Base-by-base conservation (phyloP, 2,113 vertebrate species). In the Lophius piscatorius region DNA sequence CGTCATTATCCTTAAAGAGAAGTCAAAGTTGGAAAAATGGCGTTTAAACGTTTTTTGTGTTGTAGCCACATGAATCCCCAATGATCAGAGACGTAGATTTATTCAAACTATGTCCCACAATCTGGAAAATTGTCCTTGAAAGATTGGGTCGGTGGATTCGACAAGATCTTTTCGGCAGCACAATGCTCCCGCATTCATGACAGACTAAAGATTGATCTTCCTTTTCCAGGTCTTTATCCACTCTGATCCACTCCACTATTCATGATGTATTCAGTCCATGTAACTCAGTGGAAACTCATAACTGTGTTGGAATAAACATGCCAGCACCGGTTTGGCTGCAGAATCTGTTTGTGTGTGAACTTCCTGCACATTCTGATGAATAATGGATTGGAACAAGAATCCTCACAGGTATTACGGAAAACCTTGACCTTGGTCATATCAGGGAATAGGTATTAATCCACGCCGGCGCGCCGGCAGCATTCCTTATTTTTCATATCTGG, bases 351-450 rank as follows among this genome's bases (percentile, higher is more conserved):
- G 14, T 58, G 41, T 64, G 36, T 58, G 11, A 23, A 46, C 44
- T 60, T 62, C 28, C 18, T 71, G 14, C 24, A 24, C 35, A 59
- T 51, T 75, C 20, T 64, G 17, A 81, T 82, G 51, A 87, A 85
- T 83, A 77, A 85, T 82, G 58, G 41, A 81, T 70, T 51, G 40
- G 16, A 42, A 77, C 36, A 69, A 51, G 35, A 77, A 54, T 64
- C 57, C 51, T 60, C 52, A 38, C 23, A 69, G 45, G 72, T 56
- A 44, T 70, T 49, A 24, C 41, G 34, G 28, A 36, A 70, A 71
- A 82, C 41, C 58, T 65, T 76, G 77, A 76, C 63, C 66, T 36
- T 73, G 54, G 55, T 56, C 20, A 17, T 51, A 58, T 60, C 24
- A 71, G 26, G 23, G 76, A 79, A 76, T 70, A 34, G 50, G 11